phyloP scores from a whole-genome alignment of 2,797 vertebrate genomes.

The Nyctibius grandis region DNA sequence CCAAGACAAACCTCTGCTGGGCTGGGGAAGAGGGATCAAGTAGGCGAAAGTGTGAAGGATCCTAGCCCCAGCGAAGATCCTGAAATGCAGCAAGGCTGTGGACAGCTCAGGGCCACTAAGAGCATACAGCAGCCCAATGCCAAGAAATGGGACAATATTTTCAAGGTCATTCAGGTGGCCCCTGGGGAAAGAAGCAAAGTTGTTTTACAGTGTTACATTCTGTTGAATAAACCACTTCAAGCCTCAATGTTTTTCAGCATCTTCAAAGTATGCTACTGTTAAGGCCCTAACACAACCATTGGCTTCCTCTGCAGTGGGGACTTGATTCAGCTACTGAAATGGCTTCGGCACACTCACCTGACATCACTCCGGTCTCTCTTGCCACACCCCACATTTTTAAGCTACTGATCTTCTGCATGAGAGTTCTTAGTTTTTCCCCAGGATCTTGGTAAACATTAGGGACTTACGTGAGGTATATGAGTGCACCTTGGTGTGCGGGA shows the following conservation, averaged over 20 bases:
- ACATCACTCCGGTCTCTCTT: neutral
- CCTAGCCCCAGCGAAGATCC: constrained; percentile 79
- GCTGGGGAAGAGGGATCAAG: constrained; percentile 82
- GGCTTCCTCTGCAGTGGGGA: neutral
- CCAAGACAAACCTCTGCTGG: constrained; percentile 78
- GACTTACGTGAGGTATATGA: neutral
- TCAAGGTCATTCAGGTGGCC: constrained; percentile 93
- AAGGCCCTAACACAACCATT: neutral
- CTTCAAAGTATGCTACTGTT: neutral
- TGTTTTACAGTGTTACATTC: neutral
- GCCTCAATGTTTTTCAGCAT: neutral
- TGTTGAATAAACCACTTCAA: neutral
- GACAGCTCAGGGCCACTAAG: constrained; percentile 79
- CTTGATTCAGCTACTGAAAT: neutral
- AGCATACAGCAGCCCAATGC: constrained; percentile 85
- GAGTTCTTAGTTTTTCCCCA: neutral
- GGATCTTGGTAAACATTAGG: neutral
- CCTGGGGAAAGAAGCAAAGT: constrained; percentile 68
- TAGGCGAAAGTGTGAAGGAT: constrained; percentile 84
- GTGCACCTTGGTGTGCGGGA: neutral
- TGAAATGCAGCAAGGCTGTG: constrained; percentile 84
- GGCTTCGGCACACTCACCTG: neutral
- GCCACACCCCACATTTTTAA: neutral
- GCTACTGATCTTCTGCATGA: neutral
- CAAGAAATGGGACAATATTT: constrained; percentile 87